Conservation (phyloP, 2,113 vertebrate species). For the Podarcis cretensis region DNA sequence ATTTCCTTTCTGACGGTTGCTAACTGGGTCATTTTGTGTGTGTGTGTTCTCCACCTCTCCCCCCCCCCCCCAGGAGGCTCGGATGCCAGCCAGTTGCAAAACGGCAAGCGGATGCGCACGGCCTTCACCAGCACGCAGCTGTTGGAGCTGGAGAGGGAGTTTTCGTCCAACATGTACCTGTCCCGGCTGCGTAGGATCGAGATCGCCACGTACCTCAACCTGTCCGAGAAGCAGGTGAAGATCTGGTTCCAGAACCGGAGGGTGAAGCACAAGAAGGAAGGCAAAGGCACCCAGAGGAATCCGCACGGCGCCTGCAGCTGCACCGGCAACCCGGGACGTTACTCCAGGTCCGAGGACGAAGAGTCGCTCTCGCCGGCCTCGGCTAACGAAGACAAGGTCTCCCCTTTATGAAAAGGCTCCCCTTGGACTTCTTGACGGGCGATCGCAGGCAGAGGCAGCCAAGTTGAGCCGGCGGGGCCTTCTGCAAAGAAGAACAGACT, state of each 20-base stretch:
- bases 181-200: constrained; percentile 95
- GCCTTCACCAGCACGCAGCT: constrained; percentile 99
- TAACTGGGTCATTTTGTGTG: not conserved
- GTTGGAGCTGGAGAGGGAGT: constrained; percentile 95
- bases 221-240: constrained; percentile 99
- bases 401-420: constrained; percentile 76
- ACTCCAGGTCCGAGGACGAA: constrained; percentile 93
- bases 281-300: constrained; percentile 89
- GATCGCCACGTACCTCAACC: constrained; percentile 96
- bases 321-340: constrained; percentile 84
- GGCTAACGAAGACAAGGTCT: constrained; percentile 89
- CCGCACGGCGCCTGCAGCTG: constrained; percentile 91
- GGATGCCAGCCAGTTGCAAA: constrained; percentile 87
- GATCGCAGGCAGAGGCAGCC: not conserved
- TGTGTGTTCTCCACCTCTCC: constrained; percentile 18
- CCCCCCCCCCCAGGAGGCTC: constrained; percentile 79
- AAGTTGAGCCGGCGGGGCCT: not conserved
- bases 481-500: not conserved
- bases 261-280: constrained; percentile 99
- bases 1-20: too few relatives aligned
- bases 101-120: constrained; percentile 97
- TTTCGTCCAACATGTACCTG: constrained; percentile 98
- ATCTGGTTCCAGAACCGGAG: constrained; percentile 99
- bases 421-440: not conserved
- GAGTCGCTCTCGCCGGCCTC: constrained; percentile 94